A percentile compares a stretch with the other conserved stretches of the same genome.
phyloP scores from a whole-genome alignment of 2,113 vertebrate genomes.

The Meleagris gallopavo region DNA sequence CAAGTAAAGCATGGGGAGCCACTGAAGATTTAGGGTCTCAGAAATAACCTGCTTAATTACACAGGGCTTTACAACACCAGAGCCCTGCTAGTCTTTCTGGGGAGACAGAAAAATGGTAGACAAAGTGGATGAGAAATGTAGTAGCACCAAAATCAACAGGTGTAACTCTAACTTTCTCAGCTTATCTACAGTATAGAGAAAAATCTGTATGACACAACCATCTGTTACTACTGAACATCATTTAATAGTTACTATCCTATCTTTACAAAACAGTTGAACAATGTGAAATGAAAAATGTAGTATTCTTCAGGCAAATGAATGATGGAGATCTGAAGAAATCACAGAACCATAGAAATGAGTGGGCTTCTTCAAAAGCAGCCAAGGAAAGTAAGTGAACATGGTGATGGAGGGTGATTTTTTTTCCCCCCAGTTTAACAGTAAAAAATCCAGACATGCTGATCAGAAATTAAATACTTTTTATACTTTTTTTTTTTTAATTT shows the following conservation, averaged over 20 bases:
- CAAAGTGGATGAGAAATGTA: slow-evolving; percentile 8
- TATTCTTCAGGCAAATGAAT: neutral
- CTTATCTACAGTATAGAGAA: neutral
- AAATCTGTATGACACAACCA: neutral
- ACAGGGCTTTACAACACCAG: neutral
- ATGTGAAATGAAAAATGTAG: neutral
- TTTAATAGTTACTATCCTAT: neutral
- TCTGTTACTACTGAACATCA: neutral
- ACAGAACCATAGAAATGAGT: neutral
- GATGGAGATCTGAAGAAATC: neutral
- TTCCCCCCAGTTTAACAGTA: neutral
- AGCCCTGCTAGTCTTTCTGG: neutral
- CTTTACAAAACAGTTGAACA: neutral
- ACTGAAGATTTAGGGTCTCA: slow-evolving; percentile 24
- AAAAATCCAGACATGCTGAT: neutral
- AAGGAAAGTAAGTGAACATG: neutral
- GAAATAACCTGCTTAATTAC: neutral
- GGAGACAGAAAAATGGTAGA: neutral
- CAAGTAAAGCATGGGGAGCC: slow-evolving; percentile 68
- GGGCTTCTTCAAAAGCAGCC: neutral
- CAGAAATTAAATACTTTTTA: neutral
- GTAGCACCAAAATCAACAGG: neutral
- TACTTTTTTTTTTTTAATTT: neutral
- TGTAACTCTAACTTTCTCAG: neutral
- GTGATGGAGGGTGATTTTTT: neutral